Conservation (phyloP, 1,140 invertebrate genomes). For the Drosophila pectinifera region DNA sequence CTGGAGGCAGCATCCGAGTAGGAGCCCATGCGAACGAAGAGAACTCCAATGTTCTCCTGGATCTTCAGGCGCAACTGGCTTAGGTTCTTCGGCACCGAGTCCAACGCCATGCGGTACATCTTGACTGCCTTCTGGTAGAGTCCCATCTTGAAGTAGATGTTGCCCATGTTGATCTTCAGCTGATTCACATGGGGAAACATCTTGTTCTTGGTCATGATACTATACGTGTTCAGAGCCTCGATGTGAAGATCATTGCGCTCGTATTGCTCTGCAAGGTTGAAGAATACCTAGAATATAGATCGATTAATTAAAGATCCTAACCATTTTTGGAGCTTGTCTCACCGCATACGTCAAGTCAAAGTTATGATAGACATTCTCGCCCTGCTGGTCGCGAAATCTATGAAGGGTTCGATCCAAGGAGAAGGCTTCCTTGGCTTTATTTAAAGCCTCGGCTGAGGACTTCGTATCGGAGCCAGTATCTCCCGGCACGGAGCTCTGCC, state of each 20-base stretch:
- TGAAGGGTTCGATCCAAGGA: constrained; percentile 96
- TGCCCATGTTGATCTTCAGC: constrained; percentile 99
- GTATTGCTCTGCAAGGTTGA: constrained; percentile 97
- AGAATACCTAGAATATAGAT: constrained; percentile 90
- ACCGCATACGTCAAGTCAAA: constrained; percentile 97
- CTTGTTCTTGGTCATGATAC: constrained; percentile 93
- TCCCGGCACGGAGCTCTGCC: constrained; percentile 22
- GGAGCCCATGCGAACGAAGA: constrained; percentile 98
- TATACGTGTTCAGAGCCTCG: constrained; percentile 98
- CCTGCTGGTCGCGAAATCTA: constrained; percentile 94
- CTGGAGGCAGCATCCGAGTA: constrained; percentile 97
- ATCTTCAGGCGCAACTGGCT: constrained; percentile 97
- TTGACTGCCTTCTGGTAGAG: constrained; percentile 98
- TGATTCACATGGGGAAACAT: constrained; percentile 95
- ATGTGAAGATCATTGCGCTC: constrained; percentile 96
- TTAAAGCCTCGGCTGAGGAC: constrained; percentile 87
- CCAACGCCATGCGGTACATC: constrained; percentile 98
- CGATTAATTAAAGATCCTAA: neutral
- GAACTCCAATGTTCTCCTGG: constrained; percentile 98
- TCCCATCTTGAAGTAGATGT: constrained; percentile 98
- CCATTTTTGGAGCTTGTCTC: constrained; percentile 61
- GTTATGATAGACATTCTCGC: constrained; percentile 93
- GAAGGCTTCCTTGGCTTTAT: constrained; percentile 98
- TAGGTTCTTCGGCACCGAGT: constrained; percentile 96
- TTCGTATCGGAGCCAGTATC: constrained; percentile 55